Conservation (phyloP, 2,888 invertebrate genomes). For the Calliopum simillimum region DNA sequence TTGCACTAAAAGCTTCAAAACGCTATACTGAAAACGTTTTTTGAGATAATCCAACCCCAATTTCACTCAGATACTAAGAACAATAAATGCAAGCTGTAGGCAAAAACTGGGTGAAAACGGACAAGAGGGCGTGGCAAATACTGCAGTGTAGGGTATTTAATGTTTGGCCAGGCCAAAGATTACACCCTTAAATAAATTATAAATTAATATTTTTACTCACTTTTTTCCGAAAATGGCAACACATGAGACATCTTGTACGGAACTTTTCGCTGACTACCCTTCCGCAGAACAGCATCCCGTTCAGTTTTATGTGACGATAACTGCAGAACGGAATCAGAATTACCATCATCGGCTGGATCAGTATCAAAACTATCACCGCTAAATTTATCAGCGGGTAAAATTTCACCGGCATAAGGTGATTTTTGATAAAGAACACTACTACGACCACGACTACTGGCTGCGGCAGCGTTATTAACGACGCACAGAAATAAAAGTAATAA, state of each 20-base stretch:
- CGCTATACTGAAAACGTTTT: too few species aligned
- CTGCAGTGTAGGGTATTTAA: too few species aligned
- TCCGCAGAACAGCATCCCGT: conserved; percentile 31
- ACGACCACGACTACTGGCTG: conserved; percentile 25
- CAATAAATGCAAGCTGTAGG: too few species aligned
- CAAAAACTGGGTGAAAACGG: too few species aligned
- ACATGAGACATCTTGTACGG: conserved; percentile 27
- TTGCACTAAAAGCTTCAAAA: too few species aligned
- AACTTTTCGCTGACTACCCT: conserved; percentile 32
- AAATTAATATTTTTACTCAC: conserved; percentile 33
- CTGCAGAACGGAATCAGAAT: conserved; percentile 44
- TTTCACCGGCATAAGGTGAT: not conserved
- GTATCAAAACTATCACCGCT: conserved; percentile 4
- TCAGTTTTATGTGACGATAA: conserved; percentile 39
- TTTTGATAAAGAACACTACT: not conserved
- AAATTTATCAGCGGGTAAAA: conserved; percentile 13
- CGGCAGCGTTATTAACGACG: conserved; percentile 14
- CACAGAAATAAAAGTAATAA: conserved; percentile 41
- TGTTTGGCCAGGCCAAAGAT: too few species aligned
- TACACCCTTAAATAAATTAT: too few species aligned
- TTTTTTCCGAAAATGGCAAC: conserved; percentile 42
- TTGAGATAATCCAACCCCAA: too few species aligned
- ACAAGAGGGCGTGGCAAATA: too few species aligned
- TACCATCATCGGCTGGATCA: conserved; percentile 42
- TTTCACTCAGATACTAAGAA: too few species aligned